Evolutionary conservation across 2,797 vertebrate genomes (phyloP).

Genomic region (Sylvia borin): DNA sequence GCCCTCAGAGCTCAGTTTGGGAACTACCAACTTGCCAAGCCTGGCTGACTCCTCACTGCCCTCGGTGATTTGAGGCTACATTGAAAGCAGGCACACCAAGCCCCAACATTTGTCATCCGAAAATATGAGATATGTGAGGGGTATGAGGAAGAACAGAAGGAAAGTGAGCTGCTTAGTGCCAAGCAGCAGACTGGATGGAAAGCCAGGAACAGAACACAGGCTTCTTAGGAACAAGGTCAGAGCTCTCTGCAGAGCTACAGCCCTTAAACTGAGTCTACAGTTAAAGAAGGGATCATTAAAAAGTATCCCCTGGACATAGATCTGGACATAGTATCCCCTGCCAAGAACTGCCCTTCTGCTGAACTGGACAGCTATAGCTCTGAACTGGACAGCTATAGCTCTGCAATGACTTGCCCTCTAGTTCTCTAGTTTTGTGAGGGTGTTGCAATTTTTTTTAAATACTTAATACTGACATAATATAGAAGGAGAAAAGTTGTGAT

Average conservation of each 20-base stretch:
- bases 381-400: background rate
- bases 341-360: background rate
- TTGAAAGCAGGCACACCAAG: background rate
- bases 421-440: background rate
- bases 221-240: background rate
- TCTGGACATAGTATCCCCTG: no score
- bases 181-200: background rate
- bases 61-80: background rate
- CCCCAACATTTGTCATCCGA: background rate
- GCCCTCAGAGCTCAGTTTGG: background rate
- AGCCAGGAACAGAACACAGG: background rate
- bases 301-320: background rate
- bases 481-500: background rate
- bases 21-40: background rate
- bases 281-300: no score
- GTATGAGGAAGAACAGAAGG: background rate
- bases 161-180: background rate
- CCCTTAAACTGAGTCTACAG: no score
- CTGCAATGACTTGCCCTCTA: background rate
- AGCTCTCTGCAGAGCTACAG: background rate
- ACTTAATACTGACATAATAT: background rate
- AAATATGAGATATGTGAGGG: background rate
- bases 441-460: background rate
- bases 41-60: background rate
- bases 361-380: background rate